phyloP scores from a whole-genome alignment of 2,113 vertebrate species.

The Cnemophilus loriae region DNA sequence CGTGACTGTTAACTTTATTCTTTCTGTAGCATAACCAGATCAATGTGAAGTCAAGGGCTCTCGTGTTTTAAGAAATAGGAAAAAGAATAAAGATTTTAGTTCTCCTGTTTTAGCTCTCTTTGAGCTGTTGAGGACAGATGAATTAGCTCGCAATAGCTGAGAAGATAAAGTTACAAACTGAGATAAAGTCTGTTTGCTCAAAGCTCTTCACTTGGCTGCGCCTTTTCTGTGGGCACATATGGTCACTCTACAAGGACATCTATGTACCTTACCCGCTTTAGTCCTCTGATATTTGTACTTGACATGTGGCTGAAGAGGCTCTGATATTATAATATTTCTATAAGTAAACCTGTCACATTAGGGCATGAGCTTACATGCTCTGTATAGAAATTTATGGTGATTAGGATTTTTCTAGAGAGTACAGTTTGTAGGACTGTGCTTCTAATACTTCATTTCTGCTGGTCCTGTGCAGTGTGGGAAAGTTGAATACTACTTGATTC shows the following conservation, averaged over 20 bases:
- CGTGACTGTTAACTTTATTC: background rate
- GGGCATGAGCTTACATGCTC: background rate
- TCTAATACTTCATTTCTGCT: background rate
- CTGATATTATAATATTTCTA: background rate
- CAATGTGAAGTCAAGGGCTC: background rate
- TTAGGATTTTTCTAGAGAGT: background rate
- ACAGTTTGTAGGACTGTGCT: background rate
- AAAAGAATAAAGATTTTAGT: background rate
- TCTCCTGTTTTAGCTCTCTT: background rate
- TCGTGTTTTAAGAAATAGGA: constrained; percentile 17
- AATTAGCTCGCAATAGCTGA: background rate
- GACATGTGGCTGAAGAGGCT: background rate
- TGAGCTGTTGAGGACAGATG: background rate
- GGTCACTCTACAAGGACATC: background rate
- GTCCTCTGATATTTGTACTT: background rate
- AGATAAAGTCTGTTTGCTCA: background rate
- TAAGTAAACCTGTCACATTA: background rate
- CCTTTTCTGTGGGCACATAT: background rate
- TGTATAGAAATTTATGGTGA: background rate
- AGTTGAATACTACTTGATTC: background rate
- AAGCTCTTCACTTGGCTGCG: background rate
- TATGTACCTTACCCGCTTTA: background rate
- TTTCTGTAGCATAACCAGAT: background rate
- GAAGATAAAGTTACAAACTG: background rate
- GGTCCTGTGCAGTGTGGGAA: background rate